phyloP scores from a whole-genome alignment of 2,797 vertebrate genomes.

The Clarias pachynema region DNA sequence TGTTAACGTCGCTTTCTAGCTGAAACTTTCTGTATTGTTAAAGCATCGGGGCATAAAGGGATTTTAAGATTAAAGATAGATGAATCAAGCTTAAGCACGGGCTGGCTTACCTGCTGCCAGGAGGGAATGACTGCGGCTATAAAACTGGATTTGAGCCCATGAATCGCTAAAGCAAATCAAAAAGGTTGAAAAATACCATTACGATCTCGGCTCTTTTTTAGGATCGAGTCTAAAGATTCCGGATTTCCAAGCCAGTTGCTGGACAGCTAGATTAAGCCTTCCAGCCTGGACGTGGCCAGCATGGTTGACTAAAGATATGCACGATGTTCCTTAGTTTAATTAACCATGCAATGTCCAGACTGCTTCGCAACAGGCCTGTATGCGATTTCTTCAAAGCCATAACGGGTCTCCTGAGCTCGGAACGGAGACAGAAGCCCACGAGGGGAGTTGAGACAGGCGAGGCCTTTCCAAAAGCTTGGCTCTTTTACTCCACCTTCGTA shows the following conservation, averaged over 20 bases:
- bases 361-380: constrained; percentile 17
- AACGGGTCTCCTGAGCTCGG: not conserved
- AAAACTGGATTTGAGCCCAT: constrained; percentile 2
- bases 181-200: not conserved
- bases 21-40: constrained; percentile 7
- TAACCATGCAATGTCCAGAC: constrained; percentile 47
- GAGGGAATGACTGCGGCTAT: not conserved
- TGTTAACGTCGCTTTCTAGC: not conserved
- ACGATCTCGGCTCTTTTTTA: not conserved
- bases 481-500: not conserved
- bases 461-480: constrained; percentile 23
- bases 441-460: constrained; percentile 22
- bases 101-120: not conserved
- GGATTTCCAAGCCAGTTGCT: not conserved
- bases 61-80: constrained; percentile 15
- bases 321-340: constrained; percentile 37
- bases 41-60: not conserved
- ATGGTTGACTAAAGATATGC: constrained; percentile 25
- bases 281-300: not conserved
- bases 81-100: constrained; percentile 9
- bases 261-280: not conserved
- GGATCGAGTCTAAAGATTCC: not conserved
- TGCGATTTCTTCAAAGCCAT: not conserved
- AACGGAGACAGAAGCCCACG: constrained; percentile 39
- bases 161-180: constrained; percentile 5